Percentiles rank a stretch among this genome's conserved stretches.
Conservation (phyloP, 1,140 invertebrate genomes). For the Calephelis virginiensis region DNA sequence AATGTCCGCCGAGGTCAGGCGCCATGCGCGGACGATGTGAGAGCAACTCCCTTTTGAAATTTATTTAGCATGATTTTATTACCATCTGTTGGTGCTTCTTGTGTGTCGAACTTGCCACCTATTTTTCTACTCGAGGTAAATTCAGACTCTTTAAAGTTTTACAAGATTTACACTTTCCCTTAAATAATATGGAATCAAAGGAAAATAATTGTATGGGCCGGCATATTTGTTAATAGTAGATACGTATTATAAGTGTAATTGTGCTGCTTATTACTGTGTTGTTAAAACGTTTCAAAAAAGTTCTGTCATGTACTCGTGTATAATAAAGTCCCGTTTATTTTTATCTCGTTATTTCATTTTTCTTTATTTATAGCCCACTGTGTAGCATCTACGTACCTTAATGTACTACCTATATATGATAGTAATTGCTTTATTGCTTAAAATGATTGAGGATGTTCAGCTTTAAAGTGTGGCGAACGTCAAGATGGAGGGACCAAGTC, state of each 20-base stretch:
- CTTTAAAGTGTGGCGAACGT: too few species aligned
- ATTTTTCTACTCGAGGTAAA: background rate
- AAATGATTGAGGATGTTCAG: too few species aligned
- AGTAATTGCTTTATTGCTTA: too few species aligned
- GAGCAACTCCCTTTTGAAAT: background rate
- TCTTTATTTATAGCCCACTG: too few species aligned
- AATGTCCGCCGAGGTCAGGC: slow-evolving; percentile 50
- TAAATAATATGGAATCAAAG: background rate
- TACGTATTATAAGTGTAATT: slow-evolving; percentile 11
- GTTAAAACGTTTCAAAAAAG: slow-evolving; percentile 4
- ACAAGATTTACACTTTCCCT: background rate
- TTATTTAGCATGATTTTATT: background rate
- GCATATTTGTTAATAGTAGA: background rate
- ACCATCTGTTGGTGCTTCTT: background rate
- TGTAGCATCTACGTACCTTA: too few species aligned
- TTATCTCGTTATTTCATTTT: background rate
- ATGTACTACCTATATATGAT: too few species aligned
- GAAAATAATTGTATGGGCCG: background rate
- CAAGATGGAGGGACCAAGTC: too few species aligned
- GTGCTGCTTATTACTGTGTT: slow-evolving; percentile 10
- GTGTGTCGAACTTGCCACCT: background rate
- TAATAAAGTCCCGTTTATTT: slow-evolving; percentile 15
- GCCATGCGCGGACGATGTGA: background rate
- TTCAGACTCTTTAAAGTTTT: background rate
- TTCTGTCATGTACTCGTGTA: slow-evolving; percentile 6